Evolutionary conservation across 2,113 vertebrate genomes (phyloP).

Genomic region (Apteryx owenii): DNA sequence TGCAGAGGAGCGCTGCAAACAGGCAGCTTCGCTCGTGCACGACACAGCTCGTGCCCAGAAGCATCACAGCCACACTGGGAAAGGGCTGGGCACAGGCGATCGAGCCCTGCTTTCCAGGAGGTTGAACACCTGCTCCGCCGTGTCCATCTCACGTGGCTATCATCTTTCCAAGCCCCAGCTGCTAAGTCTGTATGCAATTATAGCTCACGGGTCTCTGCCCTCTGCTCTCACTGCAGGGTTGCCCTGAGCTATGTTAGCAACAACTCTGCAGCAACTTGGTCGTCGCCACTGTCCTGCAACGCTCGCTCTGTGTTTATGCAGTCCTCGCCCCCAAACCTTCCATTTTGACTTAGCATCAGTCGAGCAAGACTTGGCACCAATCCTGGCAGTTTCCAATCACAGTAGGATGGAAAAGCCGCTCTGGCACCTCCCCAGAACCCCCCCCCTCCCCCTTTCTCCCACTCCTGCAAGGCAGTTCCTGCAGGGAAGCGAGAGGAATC

Average conservation of each 20-base stretch:
- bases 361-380: fast-evolving
- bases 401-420: neutral
- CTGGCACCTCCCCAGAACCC: neutral
- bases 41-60: neutral
- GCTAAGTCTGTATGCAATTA: neutral
- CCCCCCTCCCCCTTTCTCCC: fast-evolving
- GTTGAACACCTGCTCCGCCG: neutral
- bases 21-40: neutral
- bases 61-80: fast-evolving
- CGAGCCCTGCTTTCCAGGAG: fast-evolving
- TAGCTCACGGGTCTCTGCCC: neutral
- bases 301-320: fast-evolving
- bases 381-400: neutral
- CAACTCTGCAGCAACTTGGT: neutral
- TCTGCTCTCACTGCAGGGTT: neutral
- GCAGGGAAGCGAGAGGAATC: neutral
- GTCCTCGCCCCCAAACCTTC: neutral
- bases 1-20: fast-evolving
- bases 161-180: neutral
- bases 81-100: neutral
- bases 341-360: neutral
- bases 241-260: neutral
- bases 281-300: fast-evolving
- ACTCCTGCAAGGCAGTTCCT: neutral
- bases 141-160: fast-evolving